These are phyloP conservation scores for Rhinolophus ferrumequinum DNA, from an alignment of 2,113 vertebrate genomes.

Conservation along the genomic window DNA sequence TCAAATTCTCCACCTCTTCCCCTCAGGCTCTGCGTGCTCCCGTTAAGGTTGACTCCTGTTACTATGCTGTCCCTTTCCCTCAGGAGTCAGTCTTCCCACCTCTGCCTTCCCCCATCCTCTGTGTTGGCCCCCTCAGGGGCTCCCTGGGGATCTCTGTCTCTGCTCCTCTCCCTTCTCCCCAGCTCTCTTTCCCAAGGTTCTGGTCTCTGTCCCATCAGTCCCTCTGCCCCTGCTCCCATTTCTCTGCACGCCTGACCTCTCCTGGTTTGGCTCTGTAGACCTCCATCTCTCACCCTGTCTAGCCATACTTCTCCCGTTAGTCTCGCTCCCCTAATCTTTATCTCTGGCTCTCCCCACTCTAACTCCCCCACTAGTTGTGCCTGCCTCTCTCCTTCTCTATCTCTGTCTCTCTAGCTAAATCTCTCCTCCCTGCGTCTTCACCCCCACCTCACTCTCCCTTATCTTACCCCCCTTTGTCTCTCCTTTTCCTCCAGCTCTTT, in stretches of 20 bases:
- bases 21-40: not conserved
- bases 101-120: not conserved
- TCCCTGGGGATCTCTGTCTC: not conserved
- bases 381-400: not conserved
- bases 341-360: not conserved
- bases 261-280: not conserved
- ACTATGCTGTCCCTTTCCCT: not conserved
- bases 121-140: not conserved
- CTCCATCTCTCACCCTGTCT: no score
- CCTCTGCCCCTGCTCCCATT: not conserved
- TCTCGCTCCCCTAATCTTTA: not conserved
- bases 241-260: not conserved
- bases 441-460: no score
- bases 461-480: slow-evolving; percentile 42
- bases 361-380: not conserved
- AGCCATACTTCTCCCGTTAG: not conserved
- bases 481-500: not conserved
- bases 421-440: not conserved
- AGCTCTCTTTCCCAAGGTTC: not conserved
- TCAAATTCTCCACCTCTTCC: not conserved
- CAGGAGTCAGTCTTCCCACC: not conserved
- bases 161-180: not conserved
- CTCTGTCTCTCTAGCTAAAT: not conserved
- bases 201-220: not conserved
- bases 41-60: not conserved